Evolutionary conservation across 1,140 invertebrate species (phyloP), one percentile per base, ranked within the genome.

Genomic region (Drosophila kanapiae): DNA sequence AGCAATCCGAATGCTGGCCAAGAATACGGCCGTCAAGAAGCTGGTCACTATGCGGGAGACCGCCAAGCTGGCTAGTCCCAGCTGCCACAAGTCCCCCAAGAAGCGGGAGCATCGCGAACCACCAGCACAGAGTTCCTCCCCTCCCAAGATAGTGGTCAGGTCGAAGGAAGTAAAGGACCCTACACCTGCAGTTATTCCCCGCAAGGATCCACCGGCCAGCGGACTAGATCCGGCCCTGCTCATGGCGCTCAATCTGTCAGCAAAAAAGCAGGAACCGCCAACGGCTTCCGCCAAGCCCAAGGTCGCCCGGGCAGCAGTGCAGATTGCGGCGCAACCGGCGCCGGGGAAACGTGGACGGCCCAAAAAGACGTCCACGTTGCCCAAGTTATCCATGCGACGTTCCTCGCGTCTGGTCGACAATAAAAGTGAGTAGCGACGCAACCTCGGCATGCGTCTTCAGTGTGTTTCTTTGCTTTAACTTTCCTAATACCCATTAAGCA

Each of bases 221-320:
- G 72, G 68, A 37, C 51, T 79, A 10, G 84, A 88, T 60, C 74
- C 88, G 4, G 91, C 82, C 18, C 68, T 92, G 43, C 58, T 92
- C 0, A 69, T 75, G 0, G 91, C 91, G 0, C 45, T 92, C 0
- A 78, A 92, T 68, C 65, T 92, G 0, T 92, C 91, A 4, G 91
- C 84, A 31, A 92, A 90, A 18, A 92, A 92, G 37, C 81, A 91
- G 48, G 60, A 63, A 7, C 61, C 53, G 1, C 29, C 11, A 9
- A 14, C 67, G 6, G 18, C 10, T 1, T 10, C 37, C 29, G 11
- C 38, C 51, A 76, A 68, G 51, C n/a, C 63, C 14, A 86, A 77
- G 14, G 10, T 48, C 7, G 70, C 31, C 11, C 77, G 91, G 5
- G 62, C 69, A 13, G 85, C 83, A 4, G 16, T 91, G 7, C 54